Evolutionary conservation across 2,797 vertebrate species (phyloP), one percentile per base, ranked within the genome.

Genomic region (Argentina silus): DNA sequence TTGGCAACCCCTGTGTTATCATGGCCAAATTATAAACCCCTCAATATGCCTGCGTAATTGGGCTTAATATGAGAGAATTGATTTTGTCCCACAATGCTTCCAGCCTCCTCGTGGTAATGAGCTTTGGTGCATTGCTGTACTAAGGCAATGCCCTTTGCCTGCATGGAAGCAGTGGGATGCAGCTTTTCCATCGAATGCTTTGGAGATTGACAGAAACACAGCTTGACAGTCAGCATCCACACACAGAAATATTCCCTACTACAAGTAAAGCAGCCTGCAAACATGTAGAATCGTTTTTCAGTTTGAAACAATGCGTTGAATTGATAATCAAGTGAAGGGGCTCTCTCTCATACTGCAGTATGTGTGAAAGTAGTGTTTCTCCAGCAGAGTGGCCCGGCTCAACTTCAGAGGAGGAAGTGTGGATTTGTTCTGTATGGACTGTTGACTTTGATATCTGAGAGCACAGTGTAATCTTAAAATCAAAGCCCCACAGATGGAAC

Each of bases 391-490:
- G 67, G 72, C 75, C 74, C 17, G 42, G 7, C 72, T 67, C 67
- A 59, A 50, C 76, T 74, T 81, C 66, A 0, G 84, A 80, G 82
- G 82, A 65, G 3, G 4, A 81, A 85, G 77, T 78, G 73, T 70
- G 77, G 81, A 85, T 91, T 86, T 86, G 82, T 63, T 0, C 60
- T 69, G 71, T 81, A 83, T 48, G 64, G 75, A 72, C 81, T 81
- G 74, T 86, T 90, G 86, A 80, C 89, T 92, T 88, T 88, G 81
- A 91, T 89, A 82, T 87, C 73, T 81, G 67, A 68, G 82, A 85
- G 79, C 83, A 69, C 74, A 11, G 59, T 71, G 78, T 88, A 88
- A 91, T 91, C 90, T 91, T 89, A 82, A 86, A 90, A 89, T 90
- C 88, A 89, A 87, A 89, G 84, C 82, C 85, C 6, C 14, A 9